These are phyloP conservation scores for Scatophagus argus DNA, from an alignment of 2,113 vertebrate genomes.

Conservation along the genomic window DNA sequence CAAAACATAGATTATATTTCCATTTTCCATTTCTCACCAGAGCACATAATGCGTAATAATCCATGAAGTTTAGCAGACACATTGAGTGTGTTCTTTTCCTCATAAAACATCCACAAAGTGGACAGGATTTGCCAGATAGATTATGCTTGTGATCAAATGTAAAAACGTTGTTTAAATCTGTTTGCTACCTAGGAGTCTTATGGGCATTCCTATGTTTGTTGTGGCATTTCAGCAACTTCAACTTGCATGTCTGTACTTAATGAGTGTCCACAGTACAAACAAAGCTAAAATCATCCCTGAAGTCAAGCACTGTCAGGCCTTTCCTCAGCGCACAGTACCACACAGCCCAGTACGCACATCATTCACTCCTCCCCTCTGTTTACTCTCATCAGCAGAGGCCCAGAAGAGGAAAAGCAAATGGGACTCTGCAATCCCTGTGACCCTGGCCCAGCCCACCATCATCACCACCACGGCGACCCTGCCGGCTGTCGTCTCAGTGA, in stretches of 20 bases:
- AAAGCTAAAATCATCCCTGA: no score
- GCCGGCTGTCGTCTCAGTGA: constrained; percentile 95
- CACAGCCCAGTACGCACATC: not conserved
- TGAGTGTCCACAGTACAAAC: not conserved
- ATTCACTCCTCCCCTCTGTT: not conserved
- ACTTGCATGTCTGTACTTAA: no score
- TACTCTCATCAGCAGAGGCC: constrained; percentile 84
- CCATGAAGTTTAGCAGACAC: not conserved
- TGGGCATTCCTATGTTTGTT: no score
- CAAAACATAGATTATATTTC: not conserved
- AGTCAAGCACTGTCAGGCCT: not conserved
- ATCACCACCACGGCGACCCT: constrained; percentile 94
- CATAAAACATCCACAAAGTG: not conserved
- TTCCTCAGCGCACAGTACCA: not conserved
- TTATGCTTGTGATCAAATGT: no score
- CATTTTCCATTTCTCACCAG: not conserved
- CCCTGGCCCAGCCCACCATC: constrained; percentile 93
- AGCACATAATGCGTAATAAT: not conserved
- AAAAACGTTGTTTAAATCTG: not conserved
- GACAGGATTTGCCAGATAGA: no score
- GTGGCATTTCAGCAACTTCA: no score
- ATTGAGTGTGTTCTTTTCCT: not conserved
- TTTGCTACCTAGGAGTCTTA: no score
- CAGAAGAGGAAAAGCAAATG: constrained; percentile 99
- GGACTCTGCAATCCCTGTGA: constrained; percentile 97